Base-by-base conservation (phyloP, 2,113 vertebrate genomes). In the Syrmaticus mikado region DNA sequence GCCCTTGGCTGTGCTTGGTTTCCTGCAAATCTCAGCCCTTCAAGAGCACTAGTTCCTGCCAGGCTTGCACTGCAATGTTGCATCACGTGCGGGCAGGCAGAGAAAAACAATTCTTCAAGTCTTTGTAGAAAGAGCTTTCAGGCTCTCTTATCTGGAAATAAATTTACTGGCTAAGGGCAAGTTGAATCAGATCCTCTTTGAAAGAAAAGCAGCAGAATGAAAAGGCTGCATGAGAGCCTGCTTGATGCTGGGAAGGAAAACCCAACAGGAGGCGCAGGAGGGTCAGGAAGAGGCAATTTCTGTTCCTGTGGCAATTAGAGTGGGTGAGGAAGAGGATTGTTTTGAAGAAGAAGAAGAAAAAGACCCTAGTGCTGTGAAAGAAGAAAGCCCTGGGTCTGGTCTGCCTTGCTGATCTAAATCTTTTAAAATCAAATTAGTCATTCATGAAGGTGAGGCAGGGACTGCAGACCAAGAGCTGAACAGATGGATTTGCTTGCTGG, bases 31-130 rank as follows among this genome's bases (percentile, higher is more conserved):
- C 45, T 34, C 20, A 43, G 30, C 17, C 50, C 43, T 71, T 71
- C 17, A 5, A 3, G 53, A 66, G 50, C 2, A 0, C 14, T 27
- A 52, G 36, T 16, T 87, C 17, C 16, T 0, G 3, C 32, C 68
- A 64, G 1, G 5, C 25, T 75, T 48, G 8, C 8, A 3, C 53
- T 9, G 40, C 43, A 12, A 3, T 20, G 2, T 5, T n/a, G 60
- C 22, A 46, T 43, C 43, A 1, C 5, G 0, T 5, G 19, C 0
- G 0, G 34, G 21, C 28, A 73, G 55, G n/a, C 60, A 58, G 57
- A 13, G 83, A 76, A 41, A 41, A 61, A 21, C 1, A 16, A 24
- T 73, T 60, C 62, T 57, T 70, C 53, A 53, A 11, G 43, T 24
- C 48, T 73, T 40, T 73, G 18, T 13, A 34, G 34, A 50, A 11